Conservation (phyloP, 2,888 invertebrate species). For the Timandra comae region DNA sequence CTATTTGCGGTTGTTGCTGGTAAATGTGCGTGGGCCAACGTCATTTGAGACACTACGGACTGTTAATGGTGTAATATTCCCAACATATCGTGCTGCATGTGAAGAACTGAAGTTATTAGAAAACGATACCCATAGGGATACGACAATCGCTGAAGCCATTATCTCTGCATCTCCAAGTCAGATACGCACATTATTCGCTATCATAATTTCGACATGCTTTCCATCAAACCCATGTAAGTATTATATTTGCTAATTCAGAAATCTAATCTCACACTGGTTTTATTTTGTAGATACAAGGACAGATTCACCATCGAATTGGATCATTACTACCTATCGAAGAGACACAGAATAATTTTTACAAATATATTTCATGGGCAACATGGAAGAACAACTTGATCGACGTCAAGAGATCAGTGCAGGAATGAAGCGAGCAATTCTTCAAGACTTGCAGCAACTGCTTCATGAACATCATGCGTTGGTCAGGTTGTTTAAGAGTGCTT, state of each 20-base stretch:
- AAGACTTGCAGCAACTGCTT: conserved; percentile 23
- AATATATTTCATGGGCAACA: conserved; percentile 30
- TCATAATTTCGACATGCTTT: conserved; percentile 12
- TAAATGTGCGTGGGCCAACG: conserved; percentile 24
- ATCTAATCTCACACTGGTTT: neutral
- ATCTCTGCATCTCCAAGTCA: conserved; percentile 4
- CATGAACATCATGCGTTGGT: conserved; percentile 26
- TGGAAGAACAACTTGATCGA: conserved; percentile 25
- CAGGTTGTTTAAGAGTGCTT: conserved; percentile 20
- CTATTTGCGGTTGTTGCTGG: conserved; percentile 23
- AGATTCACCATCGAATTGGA: conserved; percentile 26
- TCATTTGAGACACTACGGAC: conserved; percentile 17
- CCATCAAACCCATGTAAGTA: conserved; percentile 7
- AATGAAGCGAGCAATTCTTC: conserved; percentile 26
- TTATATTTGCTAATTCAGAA: neutral
- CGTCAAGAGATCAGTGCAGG: conserved; percentile 13
- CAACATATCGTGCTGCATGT: conserved; percentile 14
- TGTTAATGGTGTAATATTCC: conserved; percentile 8
- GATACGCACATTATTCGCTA: conserved; percentile 6
- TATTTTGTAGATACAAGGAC: conserved; percentile 22
- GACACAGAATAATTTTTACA: conserved; percentile 25
- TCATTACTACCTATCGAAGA: conserved; percentile 23
- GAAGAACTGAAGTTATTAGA: conserved; percentile 10
- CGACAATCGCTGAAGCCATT: conserved; percentile 5
- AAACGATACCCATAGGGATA: conserved; percentile 8